phyloP scores from a whole-genome alignment of 2,888 invertebrate genomes.

The Dendrolimus pini region DNA sequence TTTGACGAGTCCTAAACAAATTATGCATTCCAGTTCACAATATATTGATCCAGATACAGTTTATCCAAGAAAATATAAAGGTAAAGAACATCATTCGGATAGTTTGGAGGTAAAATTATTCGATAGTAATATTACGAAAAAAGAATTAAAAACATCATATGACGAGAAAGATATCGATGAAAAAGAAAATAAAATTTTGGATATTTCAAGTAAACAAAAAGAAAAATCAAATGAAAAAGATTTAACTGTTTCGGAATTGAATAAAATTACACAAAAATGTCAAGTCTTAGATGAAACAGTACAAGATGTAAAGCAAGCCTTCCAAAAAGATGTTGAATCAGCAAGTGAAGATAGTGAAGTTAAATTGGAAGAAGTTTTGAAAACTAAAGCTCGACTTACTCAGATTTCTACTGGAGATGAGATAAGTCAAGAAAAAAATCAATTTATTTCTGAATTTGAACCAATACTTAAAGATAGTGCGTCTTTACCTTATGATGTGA shows the following conservation, averaged over 20 bases:
- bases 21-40: neutral
- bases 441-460: slow-evolving; percentile 18
- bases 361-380: too few species aligned
- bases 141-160: slow-evolving; percentile 24
- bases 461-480: neutral
- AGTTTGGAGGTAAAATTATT: neutral
- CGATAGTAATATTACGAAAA: slow-evolving; percentile 11
- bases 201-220: slow-evolving; percentile 3
- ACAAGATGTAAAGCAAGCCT: too few species aligned
- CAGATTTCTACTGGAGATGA: slow-evolving; percentile 22
- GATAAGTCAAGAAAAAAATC: slow-evolving; percentile 26
- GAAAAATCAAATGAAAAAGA: neutral
- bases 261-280: too few species aligned
- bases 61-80: too few species aligned
- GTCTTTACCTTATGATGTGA: slow-evolving; percentile 8
- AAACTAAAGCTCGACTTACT: too few species aligned
- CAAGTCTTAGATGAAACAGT: too few species aligned
- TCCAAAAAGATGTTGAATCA: slow-evolving; percentile 22
- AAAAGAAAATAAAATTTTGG: slow-evolving; percentile 12
- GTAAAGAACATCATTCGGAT: too few species aligned
- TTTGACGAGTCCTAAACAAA: neutral
- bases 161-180: slow-evolving; percentile 32
- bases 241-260: neutral
- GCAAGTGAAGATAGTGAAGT: slow-evolving; percentile 25
- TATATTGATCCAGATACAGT: neutral